phyloP scores from a whole-genome alignment of 2,888 invertebrate species.

The Polymixis flavicincta region DNA sequence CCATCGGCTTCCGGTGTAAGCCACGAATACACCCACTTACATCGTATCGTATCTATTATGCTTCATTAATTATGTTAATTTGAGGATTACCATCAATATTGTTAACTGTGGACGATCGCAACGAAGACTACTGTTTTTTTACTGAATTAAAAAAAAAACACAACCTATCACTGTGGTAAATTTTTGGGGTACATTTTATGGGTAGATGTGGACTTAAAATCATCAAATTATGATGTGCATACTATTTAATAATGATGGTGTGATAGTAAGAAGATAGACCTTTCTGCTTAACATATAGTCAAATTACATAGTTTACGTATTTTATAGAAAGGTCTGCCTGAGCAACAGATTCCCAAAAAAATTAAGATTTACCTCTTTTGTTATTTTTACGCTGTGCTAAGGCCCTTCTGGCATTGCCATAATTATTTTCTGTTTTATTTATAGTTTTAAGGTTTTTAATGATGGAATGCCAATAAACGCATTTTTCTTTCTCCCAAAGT shows the following conservation, averaged over 20 bases:
- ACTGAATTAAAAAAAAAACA: background rate
- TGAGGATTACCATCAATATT: slow-evolving; percentile 27
- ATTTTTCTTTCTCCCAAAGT: background rate
- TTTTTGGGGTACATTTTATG: background rate
- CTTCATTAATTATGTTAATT: slow-evolving; percentile 61
- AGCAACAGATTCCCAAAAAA: background rate
- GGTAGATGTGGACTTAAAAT: background rate
- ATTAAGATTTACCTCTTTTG: background rate
- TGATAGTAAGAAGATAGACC: background rate
- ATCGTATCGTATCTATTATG: slow-evolving; percentile 39
- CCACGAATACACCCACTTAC: slow-evolving; percentile 52
- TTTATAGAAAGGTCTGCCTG: too few relatives aligned
- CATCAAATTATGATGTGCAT: too few relatives aligned
- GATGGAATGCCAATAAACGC: too few relatives aligned
- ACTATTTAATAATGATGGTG: background rate
- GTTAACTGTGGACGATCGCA: background rate
- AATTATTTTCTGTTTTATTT: too few relatives aligned
- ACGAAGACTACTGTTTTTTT: background rate
- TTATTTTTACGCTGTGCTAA: too few relatives aligned
- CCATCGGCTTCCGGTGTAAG: slow-evolving; percentile 37
- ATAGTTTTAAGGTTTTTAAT: too few relatives aligned
- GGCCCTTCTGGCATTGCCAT: too few relatives aligned
- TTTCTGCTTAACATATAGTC: too few relatives aligned
- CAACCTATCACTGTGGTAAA: background rate
- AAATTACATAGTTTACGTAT: too few relatives aligned